Evolutionary conservation across 2,113 vertebrate species (phyloP), one percentile per base, ranked within the genome.

Genomic region (Lanius collurio): DNA sequence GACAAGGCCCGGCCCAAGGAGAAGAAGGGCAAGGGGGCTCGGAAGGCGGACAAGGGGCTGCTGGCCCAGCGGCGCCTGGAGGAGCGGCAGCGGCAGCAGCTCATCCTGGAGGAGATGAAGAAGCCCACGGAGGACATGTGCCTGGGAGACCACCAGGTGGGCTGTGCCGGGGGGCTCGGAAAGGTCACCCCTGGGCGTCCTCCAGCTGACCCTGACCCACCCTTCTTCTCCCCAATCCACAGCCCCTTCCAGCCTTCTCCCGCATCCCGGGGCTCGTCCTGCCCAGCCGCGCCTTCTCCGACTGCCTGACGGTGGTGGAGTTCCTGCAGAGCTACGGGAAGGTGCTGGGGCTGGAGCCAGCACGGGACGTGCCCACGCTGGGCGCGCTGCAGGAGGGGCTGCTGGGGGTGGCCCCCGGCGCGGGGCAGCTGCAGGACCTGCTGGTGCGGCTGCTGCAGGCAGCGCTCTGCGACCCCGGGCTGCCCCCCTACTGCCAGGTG

Each of bases 81-180:
- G 97, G 99, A 99, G 77, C 98, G 98, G n/a, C 99, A 97, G 95
- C 98, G 98, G 83, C 99, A 99, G 92, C 99, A 99, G 97, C 94
- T 98, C 80, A 99, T 99, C 60, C 94, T 99, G 70, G 99, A 99
- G 60, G 99, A 99, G 96, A 98, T 99, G 97, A 99, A 99, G 98
- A 99, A 99, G 82, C 99, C 99, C 62, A 98, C 98, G 0, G 99
- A 99, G 96, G 99, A 99, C 91, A 99, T 99, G 99, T 99, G 99
- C 96, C 97, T 99, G 68, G 97, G 98, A 42, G 99, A 99, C 95
- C 99, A 99, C 92, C 99, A 99, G 98, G 99, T 99, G 57, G 80
- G 96, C 59, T 17, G 21, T 11, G 31, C 5, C 0, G 0, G 14
- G n/a, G 41, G 18, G 15, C 26, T 55, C 1, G 2, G 5, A 9